phyloP scores from a whole-genome alignment of 2,113 vertebrate species.

The Sturnira hondurensis region DNA sequence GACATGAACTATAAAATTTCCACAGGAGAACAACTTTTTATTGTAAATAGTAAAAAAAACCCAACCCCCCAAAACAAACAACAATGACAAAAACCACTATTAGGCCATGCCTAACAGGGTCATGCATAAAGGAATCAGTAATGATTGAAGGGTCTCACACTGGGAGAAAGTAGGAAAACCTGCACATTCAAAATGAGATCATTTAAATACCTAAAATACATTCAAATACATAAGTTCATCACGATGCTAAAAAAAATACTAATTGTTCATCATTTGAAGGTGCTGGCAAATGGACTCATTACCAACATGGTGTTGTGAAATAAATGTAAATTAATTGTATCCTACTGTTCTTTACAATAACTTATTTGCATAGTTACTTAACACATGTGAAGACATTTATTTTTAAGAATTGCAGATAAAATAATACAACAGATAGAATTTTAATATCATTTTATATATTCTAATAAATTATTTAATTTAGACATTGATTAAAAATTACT shows the following conservation, averaged over 20 bases:
- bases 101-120: neutral
- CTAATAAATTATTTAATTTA: neutral
- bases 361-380: neutral
- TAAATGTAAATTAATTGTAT: neutral
- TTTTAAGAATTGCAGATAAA: neutral
- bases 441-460: neutral
- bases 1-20: neutral
- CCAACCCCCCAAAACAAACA: too few relatives aligned
- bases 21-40: neutral
- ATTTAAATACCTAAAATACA: neutral
- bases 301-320: neutral
- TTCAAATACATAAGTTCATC: neutral
- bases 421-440: neutral
- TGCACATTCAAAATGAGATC: neutral
- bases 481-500: neutral
- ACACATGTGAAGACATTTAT: neutral
- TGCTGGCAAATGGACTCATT: neutral
- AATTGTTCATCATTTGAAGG: neutral
- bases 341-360: neutral
- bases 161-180: neutral
- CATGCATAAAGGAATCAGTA: neutral
- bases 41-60: neutral
- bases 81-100: neutral
- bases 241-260: neutral
- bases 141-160: neutral